Evolutionary conservation across 2,888 invertebrate genomes (phyloP).

Genomic region (Nymphalis c-album): DNA sequence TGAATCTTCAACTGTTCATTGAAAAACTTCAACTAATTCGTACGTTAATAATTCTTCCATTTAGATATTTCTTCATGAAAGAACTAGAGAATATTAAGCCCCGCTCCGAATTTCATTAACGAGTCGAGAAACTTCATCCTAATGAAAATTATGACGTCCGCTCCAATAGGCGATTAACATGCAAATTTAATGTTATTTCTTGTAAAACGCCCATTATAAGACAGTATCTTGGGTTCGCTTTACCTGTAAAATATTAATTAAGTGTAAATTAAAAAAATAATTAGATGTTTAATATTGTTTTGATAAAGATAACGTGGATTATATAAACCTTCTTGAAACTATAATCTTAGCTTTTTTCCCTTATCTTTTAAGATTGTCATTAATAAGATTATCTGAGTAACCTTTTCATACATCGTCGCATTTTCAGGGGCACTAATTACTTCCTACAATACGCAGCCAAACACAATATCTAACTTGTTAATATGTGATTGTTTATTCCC

Average conservation of each 20-base stretch:
- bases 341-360: no score
- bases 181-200: conserved; percentile 28
- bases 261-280: conserved; percentile 11
- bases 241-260: conserved; percentile 14
- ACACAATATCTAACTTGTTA: no score
- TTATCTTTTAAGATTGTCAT: no score
- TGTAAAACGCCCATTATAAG: conserved; percentile 22
- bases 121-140: conserved; percentile 21
- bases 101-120: conserved; percentile 18
- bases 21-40: not conserved
- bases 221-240: conserved; percentile 19
- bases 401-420: no score
- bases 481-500: no score
- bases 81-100: conserved; percentile 2
- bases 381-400: no score
- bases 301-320: not conserved
- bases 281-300: conserved; percentile 6
- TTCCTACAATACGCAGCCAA: no score
- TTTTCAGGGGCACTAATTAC: no score
- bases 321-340: not conserved
- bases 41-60: not conserved
- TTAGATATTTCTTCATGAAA: conserved; percentile 1
- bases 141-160: conserved; percentile 21
- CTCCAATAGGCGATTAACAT: conserved; percentile 14
- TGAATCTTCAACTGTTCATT: not conserved